Conservation (phyloP, 2,888 invertebrate species). For the Chymomyza procnemis region DNA sequence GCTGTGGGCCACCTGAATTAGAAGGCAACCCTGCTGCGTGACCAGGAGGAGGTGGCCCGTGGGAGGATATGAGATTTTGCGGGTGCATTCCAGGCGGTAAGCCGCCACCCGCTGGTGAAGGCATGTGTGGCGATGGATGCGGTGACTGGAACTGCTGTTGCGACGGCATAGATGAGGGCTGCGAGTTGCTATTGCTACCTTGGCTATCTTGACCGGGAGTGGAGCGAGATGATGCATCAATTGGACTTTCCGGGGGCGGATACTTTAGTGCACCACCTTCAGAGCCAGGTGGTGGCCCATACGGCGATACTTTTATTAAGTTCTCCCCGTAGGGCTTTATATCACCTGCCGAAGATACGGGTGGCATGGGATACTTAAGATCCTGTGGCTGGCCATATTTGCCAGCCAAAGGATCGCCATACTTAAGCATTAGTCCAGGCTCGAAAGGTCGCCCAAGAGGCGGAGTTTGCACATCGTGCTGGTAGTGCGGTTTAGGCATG, state of each 20-base stretch:
- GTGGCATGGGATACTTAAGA: slow-evolving; percentile 77
- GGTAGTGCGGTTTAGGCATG: slow-evolving; percentile 77
- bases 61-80: slow-evolving; percentile 76
- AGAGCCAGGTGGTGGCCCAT: slow-evolving; percentile 61
- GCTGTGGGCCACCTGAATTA: slow-evolving; percentile 59
- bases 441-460: slow-evolving; percentile 77
- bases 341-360: slow-evolving; percentile 55
- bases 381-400: slow-evolving; percentile 78
- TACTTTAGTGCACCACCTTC: slow-evolving; percentile 57
- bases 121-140: slow-evolving; percentile 77
- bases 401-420: slow-evolving; percentile 77
- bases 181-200: slow-evolving; percentile 78
- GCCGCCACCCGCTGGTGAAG: slow-evolving; percentile 74
- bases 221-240: slow-evolving; percentile 78
- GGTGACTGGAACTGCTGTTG: slow-evolving; percentile 77
- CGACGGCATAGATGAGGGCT: slow-evolving; percentile 70
- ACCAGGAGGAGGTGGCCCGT: slow-evolving; percentile 66
- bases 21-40: slow-evolving; percentile 28
- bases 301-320: slow-evolving; percentile 77
- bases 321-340: slow-evolving; percentile 77
- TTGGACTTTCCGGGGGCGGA: slow-evolving; percentile 76
- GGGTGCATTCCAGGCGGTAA: slow-evolving; percentile 77
- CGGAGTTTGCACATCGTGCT: slow-evolving; percentile 75
- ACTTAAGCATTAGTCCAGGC: slow-evolving; percentile 77
- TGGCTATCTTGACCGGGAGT: slow-evolving; percentile 79